Evolutionary conservation across 2,888 invertebrate genomes (phyloP).

Genomic region (Apeira syringaria): DNA sequence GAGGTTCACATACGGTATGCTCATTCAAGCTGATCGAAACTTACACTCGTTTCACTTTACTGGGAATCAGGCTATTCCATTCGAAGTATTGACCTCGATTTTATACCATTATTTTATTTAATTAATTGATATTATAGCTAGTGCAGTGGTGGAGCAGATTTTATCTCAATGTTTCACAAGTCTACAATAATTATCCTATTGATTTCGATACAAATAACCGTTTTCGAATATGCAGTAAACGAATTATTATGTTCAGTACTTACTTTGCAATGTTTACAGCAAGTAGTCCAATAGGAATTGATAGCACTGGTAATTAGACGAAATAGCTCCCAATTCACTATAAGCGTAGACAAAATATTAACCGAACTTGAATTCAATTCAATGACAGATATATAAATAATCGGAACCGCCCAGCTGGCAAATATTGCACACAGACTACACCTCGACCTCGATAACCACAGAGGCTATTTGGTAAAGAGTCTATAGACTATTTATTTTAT

Average conservation of each 20-base stretch:
- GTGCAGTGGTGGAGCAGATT: no score
- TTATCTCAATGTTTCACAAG: no score
- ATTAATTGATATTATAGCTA: background rate
- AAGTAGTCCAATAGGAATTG: slow-evolving; percentile 5
- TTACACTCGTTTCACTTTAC: slow-evolving; percentile 12
- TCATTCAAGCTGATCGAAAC: slow-evolving; percentile 25
- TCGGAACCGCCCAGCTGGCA: slow-evolving; percentile 53
- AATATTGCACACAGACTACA: no score
- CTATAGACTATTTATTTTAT: no score
- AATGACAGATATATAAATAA: slow-evolving; percentile 43
- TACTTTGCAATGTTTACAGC: slow-evolving; percentile 17
- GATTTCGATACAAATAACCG: slow-evolving; percentile 46
- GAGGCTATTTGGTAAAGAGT: no score
- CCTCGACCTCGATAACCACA: no score
- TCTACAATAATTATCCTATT: slow-evolving; percentile 43
- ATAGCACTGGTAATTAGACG: no score
- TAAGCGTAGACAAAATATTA: no score
- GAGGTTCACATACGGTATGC: slow-evolving; percentile 11
- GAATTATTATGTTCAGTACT: slow-evolving; percentile 6
- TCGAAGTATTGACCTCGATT: slow-evolving; percentile 10
- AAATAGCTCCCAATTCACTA: no score
- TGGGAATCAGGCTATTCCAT: slow-evolving; percentile 14
- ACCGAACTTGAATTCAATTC: no score
- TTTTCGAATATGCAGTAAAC: slow-evolving; percentile 13
- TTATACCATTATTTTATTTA: background rate